Base-by-base conservation (phyloP, 1,140 invertebrate species). In the Zaprionus gabonicus region DNA sequence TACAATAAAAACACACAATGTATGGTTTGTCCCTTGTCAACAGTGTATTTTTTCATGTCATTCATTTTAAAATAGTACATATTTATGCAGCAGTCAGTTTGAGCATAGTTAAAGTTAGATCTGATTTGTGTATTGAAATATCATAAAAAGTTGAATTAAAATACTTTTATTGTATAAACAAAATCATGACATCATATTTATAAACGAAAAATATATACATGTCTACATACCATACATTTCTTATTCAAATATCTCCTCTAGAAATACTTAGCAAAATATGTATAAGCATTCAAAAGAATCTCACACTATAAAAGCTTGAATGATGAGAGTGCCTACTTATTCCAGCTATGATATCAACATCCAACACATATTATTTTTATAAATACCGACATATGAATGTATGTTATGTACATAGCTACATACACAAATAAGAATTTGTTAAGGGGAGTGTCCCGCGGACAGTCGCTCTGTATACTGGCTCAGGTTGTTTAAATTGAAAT, bases 401-500 rank as follows among this genome's bases (percentile, higher is more conserved):
- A 17, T 17, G n/a, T 6, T 9, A 17, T 17, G 7, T 6, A 46
- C 6, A 17, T 17, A 10, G 3, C 31, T 10, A 34, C 31, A 34
- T 3, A 34, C 31, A 46, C n/a, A 71, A 75, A 88, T 87, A 87
- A 83, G 71, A 84, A 87, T 87, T 88, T 69, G 64, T 23, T 67
- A 73, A 64, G 76, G 55, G 57, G 53, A 36, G 41, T 73, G 55
- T 70, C 62, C 65, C 38, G 60, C 49, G 69, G 68, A 27, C 31
- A 49, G 68, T 79, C 53, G 58, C 27, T 60, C 38, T 28, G 76
- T 38, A 53, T 53, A 38, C 34, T 15, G 62, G 51, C 75, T 80
- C 83, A 87, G 83, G 83, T 86, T 87, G 82, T 74, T 76, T 44
- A 86, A 87, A 87, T 87, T 87, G 70, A 87, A 88, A 83, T 88